These are phyloP conservation scores for Dendrocopos noguchii DNA, from an alignment of 2,113 vertebrate genomes.

Conservation along the genomic window DNA sequence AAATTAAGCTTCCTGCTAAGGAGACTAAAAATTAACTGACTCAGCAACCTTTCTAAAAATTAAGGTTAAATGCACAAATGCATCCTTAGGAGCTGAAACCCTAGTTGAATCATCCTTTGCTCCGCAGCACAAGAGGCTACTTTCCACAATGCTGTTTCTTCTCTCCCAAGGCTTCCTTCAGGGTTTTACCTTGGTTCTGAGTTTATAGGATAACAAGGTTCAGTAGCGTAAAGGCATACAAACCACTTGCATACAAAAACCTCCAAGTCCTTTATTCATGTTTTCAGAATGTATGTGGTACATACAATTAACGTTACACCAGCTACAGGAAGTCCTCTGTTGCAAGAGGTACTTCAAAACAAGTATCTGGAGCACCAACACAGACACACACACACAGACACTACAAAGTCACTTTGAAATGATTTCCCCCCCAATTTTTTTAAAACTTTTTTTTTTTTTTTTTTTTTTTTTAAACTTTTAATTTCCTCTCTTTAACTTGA, in stretches of 20 bases:
- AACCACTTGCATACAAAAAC: slow-evolving; percentile 74
- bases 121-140: background rate
- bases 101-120: background rate
- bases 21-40: background rate
- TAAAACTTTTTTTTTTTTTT: too few species aligned
- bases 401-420: slow-evolving; percentile 75
- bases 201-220: background rate
- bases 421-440: background rate
- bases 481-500: slow-evolving; percentile 17
- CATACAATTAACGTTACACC: slow-evolving; percentile 72
- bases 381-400: slow-evolving; percentile 67
- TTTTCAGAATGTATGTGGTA: slow-evolving; percentile 69
- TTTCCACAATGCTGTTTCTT: background rate
- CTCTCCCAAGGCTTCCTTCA: background rate
- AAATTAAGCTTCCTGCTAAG: background rate
- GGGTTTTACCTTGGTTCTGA: background rate
- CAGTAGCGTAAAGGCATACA: slow-evolving; percentile 1
- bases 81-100: background rate
- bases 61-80: background rate
- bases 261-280: slow-evolving; percentile 79
- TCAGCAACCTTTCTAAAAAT: background rate
- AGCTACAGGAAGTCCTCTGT: slow-evolving; percentile 67
- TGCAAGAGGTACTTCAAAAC: slow-evolving; percentile 63
- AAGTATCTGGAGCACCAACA: slow-evolving; percentile 70
- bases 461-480: too few species aligned